Evolutionary conservation across 2,797 vertebrate species (phyloP).

Genomic region (Gymnoscopelus braueri): DNA sequence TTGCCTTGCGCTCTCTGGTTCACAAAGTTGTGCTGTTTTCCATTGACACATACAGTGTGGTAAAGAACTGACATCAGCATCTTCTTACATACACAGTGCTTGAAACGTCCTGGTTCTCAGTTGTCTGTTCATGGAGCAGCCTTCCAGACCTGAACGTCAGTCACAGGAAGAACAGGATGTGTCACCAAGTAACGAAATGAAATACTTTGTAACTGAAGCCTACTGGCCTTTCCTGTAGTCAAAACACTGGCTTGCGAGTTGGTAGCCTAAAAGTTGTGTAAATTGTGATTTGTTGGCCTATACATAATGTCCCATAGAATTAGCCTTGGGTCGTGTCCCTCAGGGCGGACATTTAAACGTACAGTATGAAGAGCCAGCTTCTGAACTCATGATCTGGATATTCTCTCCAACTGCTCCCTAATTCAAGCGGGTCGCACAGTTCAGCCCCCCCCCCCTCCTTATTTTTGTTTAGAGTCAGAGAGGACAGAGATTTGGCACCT

Average conservation of each 20-base stretch:
- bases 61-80: constrained; percentile 42
- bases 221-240: constrained; percentile 5
- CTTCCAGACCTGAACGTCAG: constrained; percentile 18
- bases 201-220: constrained; percentile 18
- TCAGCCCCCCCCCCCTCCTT: constrained; percentile 22
- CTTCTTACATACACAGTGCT: constrained; percentile 29
- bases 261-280: constrained; percentile 36
- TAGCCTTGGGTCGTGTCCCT: constrained; percentile 46
- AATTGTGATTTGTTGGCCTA: constrained; percentile 56
- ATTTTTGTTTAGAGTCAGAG: neutral
- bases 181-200: constrained; percentile 39
- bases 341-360: constrained; percentile 49
- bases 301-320: constrained; percentile 46
- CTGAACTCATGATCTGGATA: constrained; percentile 63
- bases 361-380: constrained; percentile 53
- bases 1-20: constrained; percentile 63
- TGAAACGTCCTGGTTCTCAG: constrained; percentile 40
- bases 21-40: constrained; percentile 38
- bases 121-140: constrained; percentile 11
- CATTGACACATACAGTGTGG: constrained; percentile 33
- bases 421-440: constrained; percentile 44
- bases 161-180: constrained; percentile 36
- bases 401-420: constrained; percentile 46
- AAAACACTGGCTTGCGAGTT: neutral
- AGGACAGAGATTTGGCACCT: neutral